phyloP scores from a whole-genome alignment of 1,140 invertebrate genomes.

The Contarinia nasturtii region DNA sequence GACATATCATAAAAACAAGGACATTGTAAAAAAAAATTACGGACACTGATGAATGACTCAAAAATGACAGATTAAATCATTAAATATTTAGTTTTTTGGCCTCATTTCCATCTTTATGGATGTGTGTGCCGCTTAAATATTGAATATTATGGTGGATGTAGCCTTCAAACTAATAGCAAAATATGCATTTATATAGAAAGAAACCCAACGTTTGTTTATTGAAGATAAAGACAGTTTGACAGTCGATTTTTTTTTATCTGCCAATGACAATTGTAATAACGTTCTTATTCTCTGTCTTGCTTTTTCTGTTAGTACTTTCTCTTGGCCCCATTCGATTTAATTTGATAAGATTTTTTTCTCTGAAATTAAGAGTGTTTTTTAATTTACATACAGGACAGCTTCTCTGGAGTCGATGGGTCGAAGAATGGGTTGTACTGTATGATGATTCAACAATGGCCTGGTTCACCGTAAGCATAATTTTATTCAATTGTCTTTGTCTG shows the following conservation, averaged over 20 bases:
- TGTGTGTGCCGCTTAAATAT: no score
- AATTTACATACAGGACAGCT: conserved; percentile 39
- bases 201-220: background rate
- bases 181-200: background rate
- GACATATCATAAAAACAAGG: no score
- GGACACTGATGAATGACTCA: no score
- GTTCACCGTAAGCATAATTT: conserved; percentile 37
- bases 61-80: no score
- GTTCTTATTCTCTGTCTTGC: no score
- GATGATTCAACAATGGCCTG: conserved; percentile 61
- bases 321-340: no score
- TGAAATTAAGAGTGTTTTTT: conserved; percentile 3
- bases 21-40: no score
- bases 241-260: background rate
- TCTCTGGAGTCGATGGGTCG: conserved; percentile 55
- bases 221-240: no score
- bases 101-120: no score
- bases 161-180: background rate
- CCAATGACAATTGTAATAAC: background rate
- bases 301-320: no score
- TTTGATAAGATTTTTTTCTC: conserved; percentile 1
- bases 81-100: no score
- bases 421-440: conserved; percentile 61
- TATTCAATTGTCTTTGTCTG: no score
- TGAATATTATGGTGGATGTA: background rate